Base-by-base conservation (phyloP, 2,888 invertebrate species). In the Xestia xanthographa region DNA sequence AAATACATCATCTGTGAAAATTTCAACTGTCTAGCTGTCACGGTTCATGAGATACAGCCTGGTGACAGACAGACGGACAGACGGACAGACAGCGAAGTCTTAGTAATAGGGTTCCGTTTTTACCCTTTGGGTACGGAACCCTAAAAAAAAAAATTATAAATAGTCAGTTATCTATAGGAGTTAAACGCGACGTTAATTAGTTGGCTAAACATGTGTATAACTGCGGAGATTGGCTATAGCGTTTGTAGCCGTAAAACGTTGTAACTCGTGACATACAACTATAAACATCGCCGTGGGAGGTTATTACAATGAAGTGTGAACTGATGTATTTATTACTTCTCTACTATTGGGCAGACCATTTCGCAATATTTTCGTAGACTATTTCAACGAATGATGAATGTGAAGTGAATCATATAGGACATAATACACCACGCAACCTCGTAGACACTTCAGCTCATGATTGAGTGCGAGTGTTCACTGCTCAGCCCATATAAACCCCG, bases 201-300 rank as follows among this genome's bases (percentile, higher is more conserved):
- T 84, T 81, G 29, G 43, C 72, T 72, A 77, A 77, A 84, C 82
- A 75, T 76, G 76, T 74, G n/a, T 71, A 60, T 76, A 41, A 76
- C 41, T 72, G 45, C 45, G 66, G 72, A 73, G 65, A 74, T 78
- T 69, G 77, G 38, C 60, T 67, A 71, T 79, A 71, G 68, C 77
- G 63, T 75, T 72, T 76, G 79, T 74, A 69, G 78, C 87, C 86
- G 78, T 86, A 84, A 86, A 87, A 86, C 70, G 71, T 69, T 68
- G 74, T 75, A 76, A 69, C 70, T 80, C 86, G 80, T 87, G 86
- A 84, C 82, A 87, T 66, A 86, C 75, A 79, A 79, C 80, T 78
- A 87, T 86, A 82, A 86, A 84, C 87, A 79, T 60, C 79, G 63
- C 83, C 62, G 77, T 73, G 77, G 86, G 87, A 68, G 77, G 80